These are phyloP conservation scores for Mionectes olivaceus DNA, from an alignment of 2,797 vertebrate species.

Conservation along the genomic window DNA sequence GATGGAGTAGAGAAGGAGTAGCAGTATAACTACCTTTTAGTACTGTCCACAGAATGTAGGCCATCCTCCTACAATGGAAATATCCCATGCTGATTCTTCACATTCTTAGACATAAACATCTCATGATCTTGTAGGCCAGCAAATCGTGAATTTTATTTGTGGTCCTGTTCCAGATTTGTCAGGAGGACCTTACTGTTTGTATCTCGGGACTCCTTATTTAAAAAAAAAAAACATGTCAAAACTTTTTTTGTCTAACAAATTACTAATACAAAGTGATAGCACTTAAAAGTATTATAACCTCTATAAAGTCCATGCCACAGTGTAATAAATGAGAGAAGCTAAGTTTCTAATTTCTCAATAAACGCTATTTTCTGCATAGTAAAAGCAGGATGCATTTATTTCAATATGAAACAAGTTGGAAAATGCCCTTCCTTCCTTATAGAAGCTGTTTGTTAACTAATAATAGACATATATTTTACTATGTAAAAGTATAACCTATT, in stretches of 20 bases:
- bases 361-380: background rate
- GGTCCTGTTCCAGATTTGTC: background rate
- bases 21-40: background rate
- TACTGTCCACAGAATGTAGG: background rate
- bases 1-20: background rate
- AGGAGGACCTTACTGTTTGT: background rate
- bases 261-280: background rate
- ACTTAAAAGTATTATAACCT: background rate
- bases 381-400: background rate
- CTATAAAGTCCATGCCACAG: background rate
- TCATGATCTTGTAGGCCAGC: background rate
- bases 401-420: background rate
- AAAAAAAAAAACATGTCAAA: background rate
- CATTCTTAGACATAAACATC: background rate
- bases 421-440: background rate
- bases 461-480: background rate
- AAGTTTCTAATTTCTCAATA: background rate
- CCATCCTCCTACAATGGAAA: background rate
- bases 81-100: background rate
- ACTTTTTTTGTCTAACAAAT: background rate
- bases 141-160: background rate
- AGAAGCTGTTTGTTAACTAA: background rate
- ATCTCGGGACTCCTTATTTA: background rate
- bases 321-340: background rate
- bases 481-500: slow-evolving; percentile 25